phyloP scores from a whole-genome alignment of 2,888 invertebrate genomes.

The Yponomeuta evonymella region DNA sequence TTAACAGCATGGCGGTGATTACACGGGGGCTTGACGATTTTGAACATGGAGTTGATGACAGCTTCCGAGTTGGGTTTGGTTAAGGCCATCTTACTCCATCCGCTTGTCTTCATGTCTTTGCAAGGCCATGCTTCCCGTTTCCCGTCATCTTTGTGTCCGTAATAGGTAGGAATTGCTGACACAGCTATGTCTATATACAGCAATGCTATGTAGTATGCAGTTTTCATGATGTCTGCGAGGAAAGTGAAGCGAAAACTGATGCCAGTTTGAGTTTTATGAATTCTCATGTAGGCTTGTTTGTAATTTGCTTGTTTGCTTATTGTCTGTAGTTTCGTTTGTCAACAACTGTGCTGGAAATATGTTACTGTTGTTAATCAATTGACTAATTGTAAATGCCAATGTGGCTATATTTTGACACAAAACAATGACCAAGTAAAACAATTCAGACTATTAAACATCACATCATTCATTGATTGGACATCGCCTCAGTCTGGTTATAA shows the following conservation, averaged over 20 bases:
- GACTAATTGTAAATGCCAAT: neutral
- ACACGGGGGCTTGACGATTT: neutral
- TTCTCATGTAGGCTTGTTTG: neutral
- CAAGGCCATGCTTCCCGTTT: neutral
- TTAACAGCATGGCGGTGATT: neutral
- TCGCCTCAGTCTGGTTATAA: neutral
- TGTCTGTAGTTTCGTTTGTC: neutral
- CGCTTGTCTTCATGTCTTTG: neutral
- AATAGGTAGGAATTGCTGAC: neutral
- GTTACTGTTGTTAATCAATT: neutral
- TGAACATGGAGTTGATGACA: neutral
- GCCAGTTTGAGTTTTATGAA: conserved; percentile 1
- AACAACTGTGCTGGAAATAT: neutral
- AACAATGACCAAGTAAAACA: neutral
- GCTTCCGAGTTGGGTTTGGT: neutral
- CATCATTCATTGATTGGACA: neutral
- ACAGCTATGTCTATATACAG: neutral
- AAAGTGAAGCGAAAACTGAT: neutral
- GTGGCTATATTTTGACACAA: neutral
- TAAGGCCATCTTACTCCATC: neutral
- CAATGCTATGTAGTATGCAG: neutral
- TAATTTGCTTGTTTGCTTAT: neutral
- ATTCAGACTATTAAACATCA: neutral
- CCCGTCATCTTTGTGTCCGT: neutral
- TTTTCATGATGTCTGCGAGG: neutral